Evolutionary conservation across 2,888 invertebrate species (phyloP), one percentile per base, ranked within the genome.

Genomic region (Thymelicus acteon): DNA sequence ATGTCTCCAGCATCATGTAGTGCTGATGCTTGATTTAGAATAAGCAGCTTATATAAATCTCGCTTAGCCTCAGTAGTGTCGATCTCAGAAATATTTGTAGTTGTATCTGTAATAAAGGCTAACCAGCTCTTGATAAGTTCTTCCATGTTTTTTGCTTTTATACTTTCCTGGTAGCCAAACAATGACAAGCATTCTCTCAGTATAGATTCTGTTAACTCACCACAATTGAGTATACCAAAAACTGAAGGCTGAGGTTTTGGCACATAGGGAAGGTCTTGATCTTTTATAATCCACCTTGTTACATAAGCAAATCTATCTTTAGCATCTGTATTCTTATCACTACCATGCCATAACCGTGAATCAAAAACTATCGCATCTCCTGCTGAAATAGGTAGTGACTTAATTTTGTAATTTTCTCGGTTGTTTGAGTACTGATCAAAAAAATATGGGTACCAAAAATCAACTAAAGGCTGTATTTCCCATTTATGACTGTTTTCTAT

Each of bases 1-100:
- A 47, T 47, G 47, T 47, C 47, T 47, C 47, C 47, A 47, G 47
- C 47, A 47, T 47, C 47, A 47, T 47, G 47, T 47, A 47, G 47
- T 47, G 47, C 47, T 47, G 47, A 47, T 10, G 47, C 47, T 47
- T 47, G 47, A 47, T 47, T 47, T 10, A 47, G 47, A 47, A 47
- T 47, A 47, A 47, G 47, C 10, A 47, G 47, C 47, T 47, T 47
- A 47, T 47, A 47, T 47, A 47, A 47, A 47, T 47, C 47, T 47
- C 47, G 47, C 47, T 47, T 47, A 47, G 47, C 47, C 10, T 47
- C 47, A 47, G 47, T 10, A 47, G 47, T 47, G 47, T 47, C 10
- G 47, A 47, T 10, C 47, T 47, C 47, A 47, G 47, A 47, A 47
- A 47, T 47, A 47, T 47, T 47, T 47, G 47, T 47, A 47, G 47